A percentile compares a stretch with the other conserved stretches of the same genome.
These are phyloP conservation scores for Phycodurus eques DNA, from an alignment of 2,113 vertebrate genomes.

Conservation along the genomic window DNA sequence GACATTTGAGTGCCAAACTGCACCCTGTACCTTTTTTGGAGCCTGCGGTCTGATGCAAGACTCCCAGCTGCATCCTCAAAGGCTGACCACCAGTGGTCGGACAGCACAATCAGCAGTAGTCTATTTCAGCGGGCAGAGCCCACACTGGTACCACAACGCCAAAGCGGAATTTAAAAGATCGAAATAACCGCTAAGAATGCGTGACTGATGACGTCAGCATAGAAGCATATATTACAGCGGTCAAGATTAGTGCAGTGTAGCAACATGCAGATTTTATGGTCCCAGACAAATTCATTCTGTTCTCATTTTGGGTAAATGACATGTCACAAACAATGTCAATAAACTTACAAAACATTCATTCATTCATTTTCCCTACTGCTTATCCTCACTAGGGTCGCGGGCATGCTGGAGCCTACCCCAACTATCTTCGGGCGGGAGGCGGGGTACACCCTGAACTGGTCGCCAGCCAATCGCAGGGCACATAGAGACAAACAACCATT, in stretches of 20 bases:
- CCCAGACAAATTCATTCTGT: not conserved
- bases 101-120: conserved; percentile 44
- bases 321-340: conserved; percentile 6
- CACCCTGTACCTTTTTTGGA: conserved; percentile 51
- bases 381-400: too few species aligned
- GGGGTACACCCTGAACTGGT: too few species aligned
- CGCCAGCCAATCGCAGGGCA: too few species aligned
- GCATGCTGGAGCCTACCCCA: too few species aligned
- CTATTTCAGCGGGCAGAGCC: conserved; percentile 61
- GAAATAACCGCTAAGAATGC: conserved; percentile 41
- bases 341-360: not conserved
- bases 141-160: conserved; percentile 51
- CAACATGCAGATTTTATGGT: not conserved
- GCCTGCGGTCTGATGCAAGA: conserved; percentile 54
- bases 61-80: conserved; percentile 57
- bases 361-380: too few species aligned
- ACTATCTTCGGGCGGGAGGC: too few species aligned
- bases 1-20: conserved; percentile 36
- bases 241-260: not conserved
- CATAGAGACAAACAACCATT: too few species aligned
- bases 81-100: conserved; percentile 49
- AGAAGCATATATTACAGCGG: conserved; percentile 11
- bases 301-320: not conserved
- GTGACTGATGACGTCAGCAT: conserved; percentile 50
- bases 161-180: conserved; percentile 27